These are phyloP conservation scores for Stichopus horrens DNA, from an alignment of 53 echinoderm and acorn worm species.

Conservation along the genomic window DNA sequence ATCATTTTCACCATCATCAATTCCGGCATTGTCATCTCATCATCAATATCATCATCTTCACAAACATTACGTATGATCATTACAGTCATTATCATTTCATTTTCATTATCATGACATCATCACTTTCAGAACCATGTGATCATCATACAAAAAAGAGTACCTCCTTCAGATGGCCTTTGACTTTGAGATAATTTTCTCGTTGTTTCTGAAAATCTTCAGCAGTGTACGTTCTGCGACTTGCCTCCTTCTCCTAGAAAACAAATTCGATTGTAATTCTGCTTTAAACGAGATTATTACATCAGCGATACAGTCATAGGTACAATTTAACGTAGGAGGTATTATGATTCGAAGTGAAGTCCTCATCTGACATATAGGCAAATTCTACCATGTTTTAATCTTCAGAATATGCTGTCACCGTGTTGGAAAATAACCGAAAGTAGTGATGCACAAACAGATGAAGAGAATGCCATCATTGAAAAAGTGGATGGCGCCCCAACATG, in stretches of 20 bases:
- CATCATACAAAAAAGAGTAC: neutral
- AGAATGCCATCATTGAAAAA: too few relatives aligned
- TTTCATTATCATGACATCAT: neutral
- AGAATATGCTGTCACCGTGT: too few relatives aligned
- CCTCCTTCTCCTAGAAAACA: neutral
- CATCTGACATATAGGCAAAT: too few relatives aligned
- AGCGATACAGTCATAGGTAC: too few relatives aligned
- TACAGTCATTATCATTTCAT: neutral
- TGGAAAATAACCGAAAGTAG: too few relatives aligned
- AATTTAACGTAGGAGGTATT: too few relatives aligned
- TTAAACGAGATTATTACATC: too few relatives aligned
- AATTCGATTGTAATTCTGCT: neutral
- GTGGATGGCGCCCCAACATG: too few relatives aligned
- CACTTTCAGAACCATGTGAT: neutral
- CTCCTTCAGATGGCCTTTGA: constrained; percentile 22
- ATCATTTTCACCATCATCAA: neutral
- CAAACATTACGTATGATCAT: too few relatives aligned
- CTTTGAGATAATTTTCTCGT: neutral
- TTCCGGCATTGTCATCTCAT: neutral
- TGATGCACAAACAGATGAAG: too few relatives aligned
- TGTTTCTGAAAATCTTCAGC: neutral
- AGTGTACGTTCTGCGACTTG: neutral
- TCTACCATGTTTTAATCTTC: too few relatives aligned
- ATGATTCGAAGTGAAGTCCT: too few relatives aligned
- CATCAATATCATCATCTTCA: neutral